These are phyloP conservation scores for Diachasmimorpha longicaudata DNA, from an alignment of 1,140 invertebrate species.

Conservation along the genomic window DNA sequence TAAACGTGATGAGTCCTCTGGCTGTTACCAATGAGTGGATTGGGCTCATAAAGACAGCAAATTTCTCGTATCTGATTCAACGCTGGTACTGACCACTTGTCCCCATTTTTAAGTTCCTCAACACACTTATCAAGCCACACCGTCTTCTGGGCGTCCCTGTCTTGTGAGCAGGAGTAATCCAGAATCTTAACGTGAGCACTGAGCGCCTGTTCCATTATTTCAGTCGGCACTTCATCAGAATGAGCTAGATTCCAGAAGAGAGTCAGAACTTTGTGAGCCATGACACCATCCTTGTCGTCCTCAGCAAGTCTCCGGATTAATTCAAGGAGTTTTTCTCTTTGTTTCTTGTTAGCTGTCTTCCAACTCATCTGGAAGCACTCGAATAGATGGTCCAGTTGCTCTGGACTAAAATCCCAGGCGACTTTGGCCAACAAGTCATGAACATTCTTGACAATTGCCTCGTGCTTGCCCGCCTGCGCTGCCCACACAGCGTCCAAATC, in stretches of 20 bases:
- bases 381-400: conserved; percentile 96
- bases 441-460: conserved; percentile 96
- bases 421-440: conserved; percentile 96
- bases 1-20: conserved; percentile 70
- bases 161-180: conserved; percentile 96
- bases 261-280: conserved; percentile 98
- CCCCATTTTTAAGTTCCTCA: conserved; percentile 87
- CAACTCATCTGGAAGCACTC: conserved; percentile 97
- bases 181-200: conserved; percentile 96
- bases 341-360: conserved; percentile 95
- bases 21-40: conserved; percentile 70
- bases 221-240: conserved; percentile 93
- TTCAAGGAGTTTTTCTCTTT: conserved; percentile 94
- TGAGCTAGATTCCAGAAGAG: conserved; percentile 97
- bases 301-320: conserved; percentile 93
- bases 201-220: conserved; percentile 97
- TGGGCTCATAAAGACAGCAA: conserved; percentile 90
- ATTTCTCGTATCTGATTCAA: conserved; percentile 96
- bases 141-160: conserved; percentile 94
- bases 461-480: conserved; percentile 93
- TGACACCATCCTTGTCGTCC: conserved; percentile 98
- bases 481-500: conserved; percentile 96
- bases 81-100: conserved; percentile 92
- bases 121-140: conserved; percentile 96
- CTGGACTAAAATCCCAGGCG: conserved; percentile 97